phyloP scores from a whole-genome alignment of 2,797 vertebrate species.

The Benthosema pterotum region DNA sequence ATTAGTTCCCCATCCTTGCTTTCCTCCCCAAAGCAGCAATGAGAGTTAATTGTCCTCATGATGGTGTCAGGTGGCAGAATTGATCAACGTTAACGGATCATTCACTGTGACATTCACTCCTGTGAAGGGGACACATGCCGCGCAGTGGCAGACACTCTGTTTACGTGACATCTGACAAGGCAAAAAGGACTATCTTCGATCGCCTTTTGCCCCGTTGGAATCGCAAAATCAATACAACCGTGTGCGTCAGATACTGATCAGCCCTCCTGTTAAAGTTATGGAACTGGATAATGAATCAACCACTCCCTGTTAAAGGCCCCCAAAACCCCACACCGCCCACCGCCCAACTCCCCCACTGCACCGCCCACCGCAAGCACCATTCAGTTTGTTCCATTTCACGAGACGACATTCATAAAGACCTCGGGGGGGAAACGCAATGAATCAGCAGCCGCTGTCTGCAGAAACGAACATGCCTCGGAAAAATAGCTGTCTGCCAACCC shows the following conservation, averaged over 20 bases:
- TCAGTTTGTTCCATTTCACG: constrained; percentile 24
- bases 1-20: constrained; percentile 41
- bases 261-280: constrained; percentile 42
- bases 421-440: neutral
- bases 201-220: constrained; percentile 59
- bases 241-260: constrained; percentile 58
- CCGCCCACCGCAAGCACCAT: constrained; percentile 11
- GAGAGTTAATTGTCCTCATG: constrained; percentile 76
- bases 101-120: constrained; percentile 72
- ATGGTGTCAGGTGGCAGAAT: constrained; percentile 77
- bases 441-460: constrained; percentile 2
- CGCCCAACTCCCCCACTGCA: no score
- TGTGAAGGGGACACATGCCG: constrained; percentile 61
- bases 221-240: constrained; percentile 70
- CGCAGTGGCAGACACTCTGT: constrained; percentile 66
- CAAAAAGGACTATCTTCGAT: constrained; percentile 69
- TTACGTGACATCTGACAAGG: constrained; percentile 72
- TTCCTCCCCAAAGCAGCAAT: constrained; percentile 46
- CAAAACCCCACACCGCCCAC: no score
- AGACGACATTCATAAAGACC: constrained; percentile 26
- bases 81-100: constrained; percentile 75
- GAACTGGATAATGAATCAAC: constrained; percentile 47
- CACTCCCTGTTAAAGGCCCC: constrained; percentile 4
- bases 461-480: neutral
- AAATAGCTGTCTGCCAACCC: constrained; percentile 5